A percentile compares a stretch with the other conserved stretches of the same genome.
Evolutionary conservation across 2,797 vertebrate species (phyloP).

Genomic region (Pangasius larnaudii): DNA sequence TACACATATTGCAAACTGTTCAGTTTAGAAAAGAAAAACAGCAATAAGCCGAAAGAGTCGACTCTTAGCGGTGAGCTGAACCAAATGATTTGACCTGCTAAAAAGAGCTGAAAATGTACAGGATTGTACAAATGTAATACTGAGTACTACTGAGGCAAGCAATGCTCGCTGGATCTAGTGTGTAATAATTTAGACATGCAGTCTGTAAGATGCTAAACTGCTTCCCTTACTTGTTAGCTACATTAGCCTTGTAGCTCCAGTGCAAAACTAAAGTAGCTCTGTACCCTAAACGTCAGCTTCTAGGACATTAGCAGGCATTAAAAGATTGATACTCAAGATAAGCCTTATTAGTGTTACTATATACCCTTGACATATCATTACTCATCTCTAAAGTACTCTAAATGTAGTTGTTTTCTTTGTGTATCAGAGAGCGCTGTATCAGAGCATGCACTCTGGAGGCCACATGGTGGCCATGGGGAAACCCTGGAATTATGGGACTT

Average conservation of each 20-base stretch:
- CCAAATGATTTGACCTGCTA: neutral
- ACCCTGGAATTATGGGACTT: conserved; percentile 71
- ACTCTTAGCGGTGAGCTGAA: neutral
- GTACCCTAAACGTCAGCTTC: neutral
- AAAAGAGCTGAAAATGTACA: neutral
- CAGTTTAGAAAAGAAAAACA: neutral
- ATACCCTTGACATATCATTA: neutral
- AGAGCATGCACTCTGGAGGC: conserved; percentile 78
- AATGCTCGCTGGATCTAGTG: neutral
- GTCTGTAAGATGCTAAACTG: neutral
- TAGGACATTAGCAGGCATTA: neutral
- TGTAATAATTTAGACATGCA: neutral
- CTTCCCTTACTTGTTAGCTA: neutral
- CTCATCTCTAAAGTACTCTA: neutral
- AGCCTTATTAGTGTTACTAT: neutral
- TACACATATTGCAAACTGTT: neutral
- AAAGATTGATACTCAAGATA: neutral
- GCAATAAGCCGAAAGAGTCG: neutral
- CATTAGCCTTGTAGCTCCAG: neutral
- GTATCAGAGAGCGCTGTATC: conserved; percentile 82
- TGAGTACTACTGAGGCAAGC: neutral
- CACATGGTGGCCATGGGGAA: conserved; percentile 79
- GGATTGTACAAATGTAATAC: neutral
- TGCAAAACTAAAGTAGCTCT: neutral
- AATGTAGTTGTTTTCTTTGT: neutral